phyloP scores from a whole-genome alignment of 2,888 invertebrate species.

The Diplazon laetatorius region DNA sequence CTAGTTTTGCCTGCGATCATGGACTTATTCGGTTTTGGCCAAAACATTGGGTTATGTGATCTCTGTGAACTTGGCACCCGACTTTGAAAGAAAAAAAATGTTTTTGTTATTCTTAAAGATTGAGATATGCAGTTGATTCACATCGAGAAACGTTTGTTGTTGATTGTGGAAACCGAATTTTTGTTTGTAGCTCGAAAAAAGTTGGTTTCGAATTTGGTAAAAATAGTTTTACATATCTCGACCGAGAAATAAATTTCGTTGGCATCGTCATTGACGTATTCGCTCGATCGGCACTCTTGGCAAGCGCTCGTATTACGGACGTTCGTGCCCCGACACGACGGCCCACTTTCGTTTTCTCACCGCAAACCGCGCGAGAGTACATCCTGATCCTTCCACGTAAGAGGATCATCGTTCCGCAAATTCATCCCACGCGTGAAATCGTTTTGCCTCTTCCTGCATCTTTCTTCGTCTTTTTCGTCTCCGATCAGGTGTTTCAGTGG shows the following conservation, averaged over 20 bases:
- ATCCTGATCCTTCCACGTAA: slow-evolving; percentile 58
- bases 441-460: slow-evolving; percentile 42
- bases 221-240: background rate
- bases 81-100: too few species aligned
- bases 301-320: slow-evolving; percentile 25
- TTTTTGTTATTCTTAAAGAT: too few species aligned
- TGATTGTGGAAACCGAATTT: too few species aligned
- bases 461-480: slow-evolving; percentile 17
- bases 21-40: too few species aligned
- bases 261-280: slow-evolving; percentile 2
- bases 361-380: slow-evolving; percentile 42
- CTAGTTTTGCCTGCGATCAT: too few species aligned
- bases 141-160: too few species aligned
- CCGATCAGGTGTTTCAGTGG: too few species aligned
- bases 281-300: background rate
- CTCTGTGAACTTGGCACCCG: too few species aligned
- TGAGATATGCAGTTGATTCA: too few species aligned
- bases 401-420: slow-evolving; percentile 39
- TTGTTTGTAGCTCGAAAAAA: too few species aligned
- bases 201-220: too few species aligned
- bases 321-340: slow-evolving; percentile 8
- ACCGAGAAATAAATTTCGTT: background rate
- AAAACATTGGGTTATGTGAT: too few species aligned
- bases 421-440: slow-evolving; percentile 29
- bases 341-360: slow-evolving; percentile 60